These are phyloP conservation scores for Solea senegalensis DNA, from an alignment of 2,113 vertebrate species.

Conservation along the genomic window DNA sequence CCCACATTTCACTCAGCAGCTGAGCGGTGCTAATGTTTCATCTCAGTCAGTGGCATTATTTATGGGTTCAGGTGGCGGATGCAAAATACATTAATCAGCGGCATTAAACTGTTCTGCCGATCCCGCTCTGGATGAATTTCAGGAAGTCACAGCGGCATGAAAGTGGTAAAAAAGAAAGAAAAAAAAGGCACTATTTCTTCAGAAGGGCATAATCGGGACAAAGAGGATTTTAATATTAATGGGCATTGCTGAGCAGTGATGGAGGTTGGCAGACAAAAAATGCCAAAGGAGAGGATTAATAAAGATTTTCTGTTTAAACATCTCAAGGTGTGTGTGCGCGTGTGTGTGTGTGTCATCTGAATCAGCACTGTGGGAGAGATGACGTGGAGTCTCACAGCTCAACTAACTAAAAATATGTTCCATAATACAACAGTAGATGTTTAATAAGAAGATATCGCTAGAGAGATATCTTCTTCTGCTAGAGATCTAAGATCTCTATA, in stretches of 20 bases:
- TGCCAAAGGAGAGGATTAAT: constrained; percentile 51
- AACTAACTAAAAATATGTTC: constrained; percentile 10
- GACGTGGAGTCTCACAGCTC: constrained; percentile 10
- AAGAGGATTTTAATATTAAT: constrained; percentile 55
- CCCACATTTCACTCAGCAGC: constrained; percentile 29
- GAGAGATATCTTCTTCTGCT: background rate
- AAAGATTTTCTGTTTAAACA: constrained; percentile 49
- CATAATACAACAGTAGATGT: constrained; percentile 41
- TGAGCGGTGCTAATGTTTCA: constrained; percentile 4
- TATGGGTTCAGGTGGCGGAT: constrained; percentile 16
- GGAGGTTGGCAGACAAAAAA: constrained; percentile 39
- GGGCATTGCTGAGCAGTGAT: constrained; percentile 33
- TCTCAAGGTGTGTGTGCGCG: constrained; percentile 37
- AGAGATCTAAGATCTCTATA: no score
- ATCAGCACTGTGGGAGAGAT: constrained; percentile 23
- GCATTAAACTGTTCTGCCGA: constrained; percentile 4
- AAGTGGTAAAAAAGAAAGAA: background rate
- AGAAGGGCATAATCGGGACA: constrained; percentile 45
- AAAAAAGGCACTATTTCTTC: constrained; percentile 5
- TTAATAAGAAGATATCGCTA: constrained; percentile 41
- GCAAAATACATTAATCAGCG: constrained; percentile 36
- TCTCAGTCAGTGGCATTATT: constrained; percentile 25
- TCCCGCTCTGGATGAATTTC: constrained; percentile 19
- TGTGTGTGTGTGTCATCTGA: constrained; percentile 31
- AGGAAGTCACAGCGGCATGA: constrained; percentile 17